Percentiles rank a stretch among this genome's conserved stretches.
Evolutionary conservation across 2,797 vertebrate species (phyloP).

Genomic region (Pangasius larnaudii): DNA sequence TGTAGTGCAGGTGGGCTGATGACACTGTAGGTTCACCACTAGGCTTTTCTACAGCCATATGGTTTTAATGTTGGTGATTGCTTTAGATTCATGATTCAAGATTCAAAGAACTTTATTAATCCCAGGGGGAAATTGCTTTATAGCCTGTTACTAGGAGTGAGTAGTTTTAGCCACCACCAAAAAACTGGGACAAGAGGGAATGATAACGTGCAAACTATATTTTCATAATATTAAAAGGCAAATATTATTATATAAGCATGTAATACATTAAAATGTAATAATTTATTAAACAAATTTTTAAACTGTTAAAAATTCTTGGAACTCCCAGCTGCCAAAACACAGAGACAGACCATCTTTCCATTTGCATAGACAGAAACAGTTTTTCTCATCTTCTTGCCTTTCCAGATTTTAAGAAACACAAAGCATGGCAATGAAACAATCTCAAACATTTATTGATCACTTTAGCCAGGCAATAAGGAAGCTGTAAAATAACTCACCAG

Average conservation of each 20-base stretch:
- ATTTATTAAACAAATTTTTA: neutral
- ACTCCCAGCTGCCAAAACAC: neutral
- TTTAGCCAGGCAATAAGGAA: slow-evolving; percentile 6
- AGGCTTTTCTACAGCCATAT: neutral
- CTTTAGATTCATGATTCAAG: too few relatives aligned
- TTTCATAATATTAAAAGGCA: neutral
- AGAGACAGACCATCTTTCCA: neutral
- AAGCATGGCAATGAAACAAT: neutral
- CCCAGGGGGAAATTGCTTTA: too few relatives aligned
- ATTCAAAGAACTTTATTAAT: too few relatives aligned
- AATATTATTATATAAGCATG: neutral
- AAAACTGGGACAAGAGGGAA: neutral
- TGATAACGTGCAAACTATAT: neutral
- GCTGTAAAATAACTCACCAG: slow-evolving; percentile 17
- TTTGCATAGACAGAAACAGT: neutral
- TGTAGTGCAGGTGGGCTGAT: neutral
- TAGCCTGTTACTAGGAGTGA: neutral
- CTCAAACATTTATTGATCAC: slow-evolving; percentile 10
- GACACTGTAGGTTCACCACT: neutral
- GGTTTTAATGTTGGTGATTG: neutral
- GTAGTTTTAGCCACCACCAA: neutral
- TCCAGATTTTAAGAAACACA: neutral
- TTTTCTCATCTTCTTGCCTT: slow-evolving; percentile 6
- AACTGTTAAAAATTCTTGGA: neutral
- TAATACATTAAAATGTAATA: neutral